A percentile compares a stretch with the other conserved stretches of the same genome.
Evolutionary conservation across 1,140 invertebrate species (phyloP).

Genomic region (Heliconius congener): DNA sequence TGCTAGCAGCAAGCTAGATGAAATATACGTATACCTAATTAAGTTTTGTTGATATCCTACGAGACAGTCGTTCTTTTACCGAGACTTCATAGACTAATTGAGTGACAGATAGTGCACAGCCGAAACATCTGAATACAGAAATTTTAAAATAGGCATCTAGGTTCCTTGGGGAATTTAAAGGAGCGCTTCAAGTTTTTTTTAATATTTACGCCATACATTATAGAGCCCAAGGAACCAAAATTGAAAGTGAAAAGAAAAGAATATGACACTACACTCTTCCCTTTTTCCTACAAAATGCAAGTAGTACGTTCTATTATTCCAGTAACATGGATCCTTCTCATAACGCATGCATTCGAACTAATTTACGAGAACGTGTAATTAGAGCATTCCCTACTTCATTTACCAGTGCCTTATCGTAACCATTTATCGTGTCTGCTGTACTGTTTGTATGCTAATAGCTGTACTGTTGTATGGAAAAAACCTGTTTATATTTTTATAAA

Average conservation of each 20-base stretch:
- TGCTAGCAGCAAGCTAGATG: no score
- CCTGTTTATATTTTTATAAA: background rate
- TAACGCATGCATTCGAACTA: constrained; percentile 38
- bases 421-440: constrained; percentile 67
- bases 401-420: constrained; percentile 65
- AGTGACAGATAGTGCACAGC: no score
- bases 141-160: no score
- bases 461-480: constrained; percentile 46
- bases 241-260: background rate
- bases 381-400: constrained; percentile 62
- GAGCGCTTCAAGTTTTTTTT: no score
- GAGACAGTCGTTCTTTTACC: no score
- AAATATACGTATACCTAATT: no score
- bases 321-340: background rate
- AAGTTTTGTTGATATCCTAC: no score
- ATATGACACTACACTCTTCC: background rate
- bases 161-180: no score
- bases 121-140: no score
- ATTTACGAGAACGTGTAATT: constrained; percentile 63
- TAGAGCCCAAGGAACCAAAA: no score
- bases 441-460: constrained; percentile 74
- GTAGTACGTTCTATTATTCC: constrained; percentile 4
- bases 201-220: no score
- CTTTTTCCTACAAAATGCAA: background rate
- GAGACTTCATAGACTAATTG: no score